These are phyloP conservation scores for Chiloscyllium punctatum DNA, from an alignment of 2,797 vertebrate species.

Conservation along the genomic window DNA sequence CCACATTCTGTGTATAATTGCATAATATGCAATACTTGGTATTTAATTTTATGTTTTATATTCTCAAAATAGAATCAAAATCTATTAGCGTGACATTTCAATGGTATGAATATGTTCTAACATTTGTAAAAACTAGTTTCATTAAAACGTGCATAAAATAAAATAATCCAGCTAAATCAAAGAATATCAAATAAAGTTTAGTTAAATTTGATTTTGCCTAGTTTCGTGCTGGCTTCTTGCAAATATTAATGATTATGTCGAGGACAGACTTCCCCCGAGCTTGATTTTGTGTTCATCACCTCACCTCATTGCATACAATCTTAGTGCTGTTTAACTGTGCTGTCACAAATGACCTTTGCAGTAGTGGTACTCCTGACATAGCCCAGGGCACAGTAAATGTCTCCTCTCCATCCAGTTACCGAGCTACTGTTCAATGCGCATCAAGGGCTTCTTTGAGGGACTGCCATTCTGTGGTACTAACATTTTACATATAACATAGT, in stretches of 20 bases:
- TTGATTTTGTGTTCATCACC: not conserved
- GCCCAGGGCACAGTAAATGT: not conserved
- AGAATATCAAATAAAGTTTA: conserved; percentile 32
- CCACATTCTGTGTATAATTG: not conserved
- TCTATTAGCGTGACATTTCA: conserved; percentile 37
- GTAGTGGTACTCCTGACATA: not conserved
- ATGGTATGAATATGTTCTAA: conserved; percentile 18
- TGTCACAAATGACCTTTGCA: not conserved
- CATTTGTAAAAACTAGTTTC: not conserved
- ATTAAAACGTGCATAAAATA: conserved; percentile 31
- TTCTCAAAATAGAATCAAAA: conserved; percentile 28
- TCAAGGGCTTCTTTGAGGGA: not conserved
- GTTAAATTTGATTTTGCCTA: conserved; percentile 31
- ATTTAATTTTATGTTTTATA: not conserved
- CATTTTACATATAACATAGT: not conserved
- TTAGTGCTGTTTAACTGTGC: not conserved
- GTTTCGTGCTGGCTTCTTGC: not conserved
- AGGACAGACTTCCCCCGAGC: too few species aligned
- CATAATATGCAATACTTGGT: not conserved
- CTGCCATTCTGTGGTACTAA: not conserved
- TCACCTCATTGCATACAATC: not conserved
- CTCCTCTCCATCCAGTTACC: not conserved
- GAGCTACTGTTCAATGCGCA: not conserved
- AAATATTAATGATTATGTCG: not conserved
- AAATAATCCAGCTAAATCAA: conserved; percentile 17